Base-by-base conservation (phyloP, 1,140 invertebrate genomes). In the Periplaneta americana region DNA sequence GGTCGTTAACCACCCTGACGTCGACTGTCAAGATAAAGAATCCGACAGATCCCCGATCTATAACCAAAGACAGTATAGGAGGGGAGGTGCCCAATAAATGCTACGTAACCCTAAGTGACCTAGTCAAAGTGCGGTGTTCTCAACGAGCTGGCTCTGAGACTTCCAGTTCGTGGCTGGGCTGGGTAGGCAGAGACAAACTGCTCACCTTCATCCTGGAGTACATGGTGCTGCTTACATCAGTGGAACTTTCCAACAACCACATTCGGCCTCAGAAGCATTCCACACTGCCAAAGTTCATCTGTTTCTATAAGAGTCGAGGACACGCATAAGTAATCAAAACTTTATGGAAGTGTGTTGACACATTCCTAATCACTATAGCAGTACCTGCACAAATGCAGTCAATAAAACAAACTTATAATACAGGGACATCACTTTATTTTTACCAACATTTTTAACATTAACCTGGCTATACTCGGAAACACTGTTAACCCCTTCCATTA, bases 101-200 rank as follows among this genome's bases (percentile, higher is more conserved):
- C 87, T 95, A 93, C 85, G 87, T 96, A 75, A 93, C 95, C 33
- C 90, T 90, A 79, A 94, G 93, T 86, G 94, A 96, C 84, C 87
- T 95, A 81, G 89, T 96, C 17, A 90, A 93, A 84, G 89, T 96
- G 15, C 91, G 94, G 80, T 96, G 96, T 87, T 87, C 97, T 28
- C 88, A n/a, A n/a, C n/a, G n/a, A n/a, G n/a, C n/a, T n/a, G n/a
- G n/a, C 11, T 33, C 32, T 3, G 34, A 74, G 18, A 48, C 11
- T 4, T 28, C 34, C 31, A 11, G 34, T 15, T 80, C 57, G 8
- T 48, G 34, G 34, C 78, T 78, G 6, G 28, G 74, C 15, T 89
- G 89, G 89, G 85, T 90, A 57, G 87, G 86, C 78, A 86, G 87
- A 34, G 88, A 90, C 83, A 90, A 89, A 84, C 85, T 90, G 34